Evolutionary conservation across 2,797 vertebrate species (phyloP).

Genomic region (Pipistrellus pygmaeus): DNA sequence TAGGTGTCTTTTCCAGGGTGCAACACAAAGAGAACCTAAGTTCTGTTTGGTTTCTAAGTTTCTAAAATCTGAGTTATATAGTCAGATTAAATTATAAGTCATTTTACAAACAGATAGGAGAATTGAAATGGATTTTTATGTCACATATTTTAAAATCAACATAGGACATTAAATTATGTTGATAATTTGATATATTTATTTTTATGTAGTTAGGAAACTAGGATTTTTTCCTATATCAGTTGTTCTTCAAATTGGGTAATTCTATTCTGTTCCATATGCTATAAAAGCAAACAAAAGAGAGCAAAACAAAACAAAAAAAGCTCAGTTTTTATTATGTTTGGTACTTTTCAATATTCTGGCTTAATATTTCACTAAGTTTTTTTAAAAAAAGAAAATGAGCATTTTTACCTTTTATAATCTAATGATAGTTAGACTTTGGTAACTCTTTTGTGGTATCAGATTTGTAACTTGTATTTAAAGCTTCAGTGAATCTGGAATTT

Average conservation of each 20-base stretch:
- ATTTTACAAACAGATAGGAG: neutral
- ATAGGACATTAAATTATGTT: neutral
- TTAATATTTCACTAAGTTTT: neutral
- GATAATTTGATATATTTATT: neutral
- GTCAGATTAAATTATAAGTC: neutral
- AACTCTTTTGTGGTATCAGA: neutral
- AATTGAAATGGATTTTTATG: neutral
- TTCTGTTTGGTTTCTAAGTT: neutral
- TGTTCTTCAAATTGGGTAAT: neutral
- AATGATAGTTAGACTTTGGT: neutral
- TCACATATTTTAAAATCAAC: neutral
- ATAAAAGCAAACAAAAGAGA: neutral
- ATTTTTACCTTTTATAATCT: neutral
- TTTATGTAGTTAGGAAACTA: neutral
- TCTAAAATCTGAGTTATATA: constrained; percentile 1
- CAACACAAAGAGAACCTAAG: neutral
- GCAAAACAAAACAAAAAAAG: neutral
- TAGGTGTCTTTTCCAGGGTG: neutral
- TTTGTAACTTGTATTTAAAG: neutral
- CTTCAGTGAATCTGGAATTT: constrained; percentile 28
- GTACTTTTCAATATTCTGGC: neutral
- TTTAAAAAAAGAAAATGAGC: neutral
- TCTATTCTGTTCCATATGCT: neutral
- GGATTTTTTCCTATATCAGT: neutral
- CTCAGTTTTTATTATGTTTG: neutral